Base-by-base conservation (phyloP, 1,140 invertebrate genomes). In the Popillia japonica region DNA sequence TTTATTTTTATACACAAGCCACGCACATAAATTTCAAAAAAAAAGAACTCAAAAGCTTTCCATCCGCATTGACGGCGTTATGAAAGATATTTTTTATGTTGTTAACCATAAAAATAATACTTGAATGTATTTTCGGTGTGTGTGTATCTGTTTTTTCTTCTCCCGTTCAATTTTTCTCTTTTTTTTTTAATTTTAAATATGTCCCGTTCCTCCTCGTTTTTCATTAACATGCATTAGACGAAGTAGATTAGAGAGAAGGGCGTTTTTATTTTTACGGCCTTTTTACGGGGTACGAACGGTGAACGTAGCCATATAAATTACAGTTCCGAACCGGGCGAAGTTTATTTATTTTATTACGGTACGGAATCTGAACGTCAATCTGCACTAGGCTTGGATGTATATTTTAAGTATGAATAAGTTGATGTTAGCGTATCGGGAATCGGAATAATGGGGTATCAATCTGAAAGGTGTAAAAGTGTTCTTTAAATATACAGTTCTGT, bases 101-200 rank as follows among this genome's bases (percentile, higher is more conserved):
- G 61, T 68, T 68, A 68, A 68, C 61, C 61, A 34, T 68, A 68
- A 68, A 68, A 68, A 68, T 68, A 68, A 27, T 68, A 68, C 61
- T 68, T 68, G 61, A 22, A 68, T 68, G 61, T 68, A 68, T 68
- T 68, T 68, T 68, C 61, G 10, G 44, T 68, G 61, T 68, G 61
- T 68, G 61, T 34, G 22, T 68, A 34, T 34, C 27, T 68, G 20
- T 22, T 68, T 68, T 64, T 23, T 68, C 27, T 20, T 34, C 27
- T 34, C 27, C 22, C 11, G 61, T 34, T 68, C 44, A 3, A 10
- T 27, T 27, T 34, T 64, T 64, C n/a, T n/a, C n/a, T n/a, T n/a
- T n/a, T n/a, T n/a, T n/a, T n/a, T n/a, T n/a, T n/a, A n/a, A n/a
- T 68, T 68, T 68, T 68, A 27, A 68, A 68, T 68, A 68, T 22